Evolutionary conservation across 2,888 invertebrate genomes (phyloP), one percentile per base, ranked within the genome.

Genomic region (Buathra laborator): DNA sequence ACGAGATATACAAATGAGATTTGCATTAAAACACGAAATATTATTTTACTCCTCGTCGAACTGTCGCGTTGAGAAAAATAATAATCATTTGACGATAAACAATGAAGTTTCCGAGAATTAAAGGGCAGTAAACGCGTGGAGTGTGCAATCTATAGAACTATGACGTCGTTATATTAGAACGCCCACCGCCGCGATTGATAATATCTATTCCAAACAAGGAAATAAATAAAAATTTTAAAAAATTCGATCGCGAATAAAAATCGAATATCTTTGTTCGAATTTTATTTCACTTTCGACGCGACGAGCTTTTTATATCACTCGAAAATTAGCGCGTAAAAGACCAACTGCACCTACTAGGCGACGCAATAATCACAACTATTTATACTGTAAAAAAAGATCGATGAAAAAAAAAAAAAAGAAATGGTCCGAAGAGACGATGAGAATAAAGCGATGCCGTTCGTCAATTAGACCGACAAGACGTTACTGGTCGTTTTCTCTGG

Each of bases 111-210:
- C 59, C 59, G 5, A 14, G 59, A 24, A 59, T 24, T 12, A 59
- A 29, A 59, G 59, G 59, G 59, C 59, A 12, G 12, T 32, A 24
- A 32, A 5, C 14, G 29, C 29, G 14, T 2, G 10, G 29, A 14
- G 59, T 5, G 32, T 6, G 32, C 14, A 12, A n/a, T 29, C 59
- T 29, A 24, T 46, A 9, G 12, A 29, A 32, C 16, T 29, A 6
- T 32, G 24, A 24, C 72, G 72, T 29, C 56, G 44, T 44, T 43
- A 4, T 10, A 62, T 29, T 44, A n/a, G 46, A 74, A 74, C 72
- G 72, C 72, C 72, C 72, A 62, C 62, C 43, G 10, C 29, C 5
- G 32, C 59, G 14, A 14, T 37, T 12, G 59, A 53, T 16, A 16
- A 59, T 59, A 59, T 29, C 59, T 29, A 24, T 32, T 14, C n/a